Conservation (phyloP, 2,888 invertebrate species). For the Limnephilus lunatus region DNA sequence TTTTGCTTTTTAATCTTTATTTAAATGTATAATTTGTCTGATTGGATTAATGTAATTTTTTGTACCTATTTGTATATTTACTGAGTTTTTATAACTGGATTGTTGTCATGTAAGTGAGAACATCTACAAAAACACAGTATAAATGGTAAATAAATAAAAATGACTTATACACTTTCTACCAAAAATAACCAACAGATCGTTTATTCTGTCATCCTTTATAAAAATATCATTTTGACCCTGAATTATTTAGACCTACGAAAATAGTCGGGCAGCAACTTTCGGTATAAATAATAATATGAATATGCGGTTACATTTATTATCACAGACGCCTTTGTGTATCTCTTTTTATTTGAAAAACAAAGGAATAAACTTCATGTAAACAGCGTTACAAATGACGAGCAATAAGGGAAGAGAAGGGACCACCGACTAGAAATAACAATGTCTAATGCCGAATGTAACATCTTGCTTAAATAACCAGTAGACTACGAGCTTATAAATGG, state of each 20-base stretch:
- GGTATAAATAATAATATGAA: neutral
- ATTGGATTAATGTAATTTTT: too few relatives aligned
- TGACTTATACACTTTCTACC: neutral
- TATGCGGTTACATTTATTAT: constrained; percentile 35
- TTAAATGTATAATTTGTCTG: too few relatives aligned
- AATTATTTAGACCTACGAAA: neutral
- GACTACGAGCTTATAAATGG: neutral
- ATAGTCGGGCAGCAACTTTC: constrained; percentile 13
- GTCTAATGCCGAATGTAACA: constrained; percentile 48
- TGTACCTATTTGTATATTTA: too few relatives aligned
- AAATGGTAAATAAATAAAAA: too few relatives aligned
- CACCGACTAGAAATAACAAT: constrained; percentile 39
- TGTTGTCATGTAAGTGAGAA: too few relatives aligned
- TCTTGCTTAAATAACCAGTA: constrained; percentile 46
- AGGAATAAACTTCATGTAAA: constrained; percentile 47
- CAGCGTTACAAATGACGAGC: constrained; percentile 50
- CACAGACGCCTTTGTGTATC: constrained; percentile 25
- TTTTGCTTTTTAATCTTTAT: too few relatives aligned
- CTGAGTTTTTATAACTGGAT: too few relatives aligned
- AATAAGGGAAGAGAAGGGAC: constrained; percentile 29
- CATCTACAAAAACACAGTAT: too few relatives aligned
- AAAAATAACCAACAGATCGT: neutral
- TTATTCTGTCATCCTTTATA: neutral
- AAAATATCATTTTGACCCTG: neutral
- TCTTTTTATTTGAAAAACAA: constrained; percentile 39